Percentiles rank a stretch among this genome's conserved stretches.
These are phyloP conservation scores for Blera fallax DNA, from an alignment of 2,888 invertebrate species.

Conservation along the genomic window DNA sequence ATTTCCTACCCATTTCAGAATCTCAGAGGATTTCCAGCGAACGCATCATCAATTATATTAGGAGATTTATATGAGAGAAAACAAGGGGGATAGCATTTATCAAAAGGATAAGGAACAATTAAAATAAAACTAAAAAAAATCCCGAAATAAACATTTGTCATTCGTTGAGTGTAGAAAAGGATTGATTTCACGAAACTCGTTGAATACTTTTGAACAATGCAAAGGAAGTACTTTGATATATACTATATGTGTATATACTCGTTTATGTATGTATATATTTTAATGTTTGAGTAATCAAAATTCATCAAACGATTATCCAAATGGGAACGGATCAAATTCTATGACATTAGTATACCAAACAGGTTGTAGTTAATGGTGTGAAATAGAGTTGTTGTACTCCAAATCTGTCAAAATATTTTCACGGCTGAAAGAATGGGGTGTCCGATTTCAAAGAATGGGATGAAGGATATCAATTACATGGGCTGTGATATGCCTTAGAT, in stretches of 20 bases:
- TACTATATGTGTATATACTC: neutral
- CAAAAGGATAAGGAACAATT: constrained; percentile 66
- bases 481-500: neutral
- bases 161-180: constrained; percentile 48
- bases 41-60: constrained; percentile 52
- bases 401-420: constrained; percentile 51
- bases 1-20: constrained; percentile 23
- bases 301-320: constrained; percentile 13
- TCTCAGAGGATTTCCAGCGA: constrained; percentile 45
- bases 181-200: constrained; percentile 64
- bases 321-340: constrained; percentile 1
- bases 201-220: constrained; percentile 40
- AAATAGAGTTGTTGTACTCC: constrained; percentile 33
- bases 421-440: neutral
- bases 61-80: constrained; percentile 5
- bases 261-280: too few relatives aligned
- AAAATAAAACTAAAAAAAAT: constrained; percentile 42
- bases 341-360: constrained; percentile 5
- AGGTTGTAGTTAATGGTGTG: constrained; percentile 52
- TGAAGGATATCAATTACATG: constrained; percentile 59
- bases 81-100: constrained; percentile 49
- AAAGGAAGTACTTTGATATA: constrained; percentile 46
- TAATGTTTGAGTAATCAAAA: constrained; percentile 27
- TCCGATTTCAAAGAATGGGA: constrained; percentile 40
- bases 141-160: constrained; percentile 66